Evolutionary conservation across 2,888 invertebrate genomes (phyloP), one percentile per base, ranked within the genome.

Genomic region (Bedellia somnulentella): DNA sequence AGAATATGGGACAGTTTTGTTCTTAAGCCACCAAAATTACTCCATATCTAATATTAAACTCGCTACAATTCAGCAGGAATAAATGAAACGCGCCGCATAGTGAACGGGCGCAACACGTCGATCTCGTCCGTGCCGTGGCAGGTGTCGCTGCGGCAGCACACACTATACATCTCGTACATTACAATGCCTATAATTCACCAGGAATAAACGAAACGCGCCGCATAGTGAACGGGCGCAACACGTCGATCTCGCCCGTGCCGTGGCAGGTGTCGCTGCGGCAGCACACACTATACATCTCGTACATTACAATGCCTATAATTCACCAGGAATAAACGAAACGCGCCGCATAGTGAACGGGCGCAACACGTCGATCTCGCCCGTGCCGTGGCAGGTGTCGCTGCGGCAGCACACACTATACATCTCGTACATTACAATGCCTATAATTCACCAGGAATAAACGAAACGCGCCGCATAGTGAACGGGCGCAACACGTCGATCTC

Each of bases 91-190:
- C 51, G 73, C 0, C 60, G 73, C 22, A 71, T 75, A 24, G 73
- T 80, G n/a, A 63, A 70, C 0, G 80, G 80, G 0, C 66, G 67
- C 1, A 64, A 70, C 45, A 64, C 68, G 0, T 76, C 71, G 0
- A 80, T 80, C 35, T 52, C 57, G 0, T 67, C 75, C 0, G 66
- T 78, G 2, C 80, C 80, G 1, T 79, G 80, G 64, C 79, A 80
- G 45, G 66, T 77, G 10, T 79, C 79, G 0, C 43, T 80, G 3
- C 41, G 70, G 4, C 66, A 70, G 44, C 57, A 59, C 38, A 59
- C 58, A 1, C 57, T 52, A 35, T 78, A 79, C 10, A 68, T 68
- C 35, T 80, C n/a, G n/a, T n/a, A n/a, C n/a, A n/a, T n/a, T n/a
- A n/a, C n/a, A n/a, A n/a, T n/a, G n/a, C n/a, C n/a, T n/a, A n/a